Base-by-base conservation (phyloP, 2,113 vertebrate species). In the Galeopterus variegatus region DNA sequence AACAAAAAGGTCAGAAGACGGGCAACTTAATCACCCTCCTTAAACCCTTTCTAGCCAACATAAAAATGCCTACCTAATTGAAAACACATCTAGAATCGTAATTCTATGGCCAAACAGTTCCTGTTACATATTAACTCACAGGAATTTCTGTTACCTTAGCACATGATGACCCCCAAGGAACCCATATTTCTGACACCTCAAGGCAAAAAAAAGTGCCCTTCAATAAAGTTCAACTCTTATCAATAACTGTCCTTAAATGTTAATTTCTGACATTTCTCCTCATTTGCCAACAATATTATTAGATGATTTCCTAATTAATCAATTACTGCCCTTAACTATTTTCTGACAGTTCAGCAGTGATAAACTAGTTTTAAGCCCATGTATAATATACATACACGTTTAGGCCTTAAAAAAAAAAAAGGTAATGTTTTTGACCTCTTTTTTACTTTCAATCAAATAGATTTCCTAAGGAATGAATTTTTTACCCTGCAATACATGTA, bases 21-120 rank as follows among this genome's bases (percentile, higher is more conserved):
- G 64, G 33, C 24, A 90, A 92, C 7, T 72, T 62, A 60, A 2
- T 64, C 54, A 54, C 18, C 54, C 52, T 94, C 23, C 65, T 75
- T 76, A 91, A 81, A 67, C 5, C 5, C 52, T 67, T 93, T 28
- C 7, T 21, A 21, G 3, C n/a, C 13, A 94, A 80, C 50, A 56
- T 8, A 23, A 54, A 93, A 91, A 75, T 15, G 11, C 58, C 10
- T 79, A 83, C 18, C 24, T 58, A 93, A 33, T 12, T 96, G 26
- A 91, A 36, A 84, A 54, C 17, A 60, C 28, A 88, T 52, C 56
- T 81, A 88, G 5, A 90, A 94, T 56, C 19, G 52, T 95, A 81
- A 90, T 77, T 79, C 21, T 75, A 7, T n/a, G 12, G 67, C 36
- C 67, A 60, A 50, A 90, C 24, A 88, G 56, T 84, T 75, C 48